These are phyloP conservation scores for Astyanax mexicanus DNA, from an alignment of 2,797 vertebrate species.

Conservation along the genomic window DNA sequence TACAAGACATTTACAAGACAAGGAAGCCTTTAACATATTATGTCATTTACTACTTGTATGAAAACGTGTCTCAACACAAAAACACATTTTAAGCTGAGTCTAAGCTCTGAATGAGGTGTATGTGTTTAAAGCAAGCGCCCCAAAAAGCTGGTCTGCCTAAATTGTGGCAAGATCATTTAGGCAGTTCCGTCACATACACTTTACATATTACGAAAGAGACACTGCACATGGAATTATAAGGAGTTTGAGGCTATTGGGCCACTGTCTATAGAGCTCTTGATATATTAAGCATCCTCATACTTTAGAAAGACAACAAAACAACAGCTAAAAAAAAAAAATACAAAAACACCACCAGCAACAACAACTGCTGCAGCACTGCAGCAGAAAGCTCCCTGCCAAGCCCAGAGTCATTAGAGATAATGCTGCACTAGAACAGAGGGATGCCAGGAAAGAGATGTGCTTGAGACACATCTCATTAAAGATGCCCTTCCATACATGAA, in stretches of 20 bases:
- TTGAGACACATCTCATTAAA: slow-evolving; percentile 32
- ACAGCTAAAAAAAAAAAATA: too few relatives aligned
- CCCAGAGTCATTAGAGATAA: slow-evolving; percentile 40
- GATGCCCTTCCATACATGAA: slow-evolving; percentile 7
- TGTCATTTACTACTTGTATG: not conserved
- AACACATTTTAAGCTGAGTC: not conserved
- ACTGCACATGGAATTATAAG: not conserved
- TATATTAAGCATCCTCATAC: slow-evolving; percentile 11
- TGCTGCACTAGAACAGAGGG: slow-evolving; percentile 61
- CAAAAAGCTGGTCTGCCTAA: slow-evolving; percentile 15
- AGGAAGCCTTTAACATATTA: too few relatives aligned
- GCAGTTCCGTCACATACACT: slow-evolving; percentile 15
- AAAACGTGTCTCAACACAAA: not conserved
- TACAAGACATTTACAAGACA: not conserved
- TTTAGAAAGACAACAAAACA: slow-evolving; percentile 12
- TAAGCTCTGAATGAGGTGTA: not conserved
- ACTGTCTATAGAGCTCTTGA: not conserved
- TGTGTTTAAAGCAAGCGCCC: slow-evolving; percentile 1
- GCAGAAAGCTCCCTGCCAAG: slow-evolving; percentile 39
- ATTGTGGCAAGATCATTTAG: not conserved
- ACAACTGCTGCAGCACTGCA: slow-evolving; percentile 33
- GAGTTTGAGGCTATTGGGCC: not conserved
- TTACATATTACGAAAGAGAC: not conserved
- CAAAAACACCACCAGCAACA: slow-evolving; percentile 7
- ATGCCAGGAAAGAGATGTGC: slow-evolving; percentile 56